phyloP scores from a whole-genome alignment of 2,113 vertebrate species.

The Podiceps cristatus region DNA sequence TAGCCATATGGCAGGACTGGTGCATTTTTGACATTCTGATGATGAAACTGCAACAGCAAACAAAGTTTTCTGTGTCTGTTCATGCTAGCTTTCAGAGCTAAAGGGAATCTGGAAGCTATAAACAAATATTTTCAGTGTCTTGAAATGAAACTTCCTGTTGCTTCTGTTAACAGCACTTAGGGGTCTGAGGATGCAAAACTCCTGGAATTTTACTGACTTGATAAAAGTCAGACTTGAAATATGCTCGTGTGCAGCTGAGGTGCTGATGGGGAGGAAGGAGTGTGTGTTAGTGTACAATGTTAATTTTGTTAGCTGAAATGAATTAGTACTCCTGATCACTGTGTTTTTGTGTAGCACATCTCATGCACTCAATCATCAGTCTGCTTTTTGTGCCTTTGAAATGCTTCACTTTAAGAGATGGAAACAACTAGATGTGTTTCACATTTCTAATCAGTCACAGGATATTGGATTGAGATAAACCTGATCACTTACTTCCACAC shows the following conservation, averaged over 20 bases:
- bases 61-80: conserved; percentile 18
- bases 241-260: not conserved
- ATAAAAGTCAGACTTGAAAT: not conserved
- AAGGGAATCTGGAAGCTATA: conserved; percentile 18
- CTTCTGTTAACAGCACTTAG: not conserved
- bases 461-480: not conserved
- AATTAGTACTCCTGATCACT: not conserved
- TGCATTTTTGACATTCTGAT: conserved; percentile 52
- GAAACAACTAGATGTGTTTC: not conserved
- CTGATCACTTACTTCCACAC: not conserved
- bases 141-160: conserved; percentile 29
- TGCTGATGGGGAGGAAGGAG: not conserved
- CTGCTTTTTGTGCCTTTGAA: not conserved
- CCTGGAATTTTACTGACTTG: not conserved
- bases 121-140: conserved; percentile 34
- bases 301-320: not conserved
- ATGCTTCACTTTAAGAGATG: not conserved
- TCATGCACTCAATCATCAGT: not conserved
- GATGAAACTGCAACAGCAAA: conserved; percentile 30
- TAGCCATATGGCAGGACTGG: not conserved
- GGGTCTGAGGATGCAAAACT: not conserved
- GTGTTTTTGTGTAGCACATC: not conserved
- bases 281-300: not conserved
- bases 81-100: not conserved
- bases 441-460: not conserved